phyloP scores from a whole-genome alignment of 2,113 vertebrate species.

The Epinephelus fuscoguttatus region DNA sequence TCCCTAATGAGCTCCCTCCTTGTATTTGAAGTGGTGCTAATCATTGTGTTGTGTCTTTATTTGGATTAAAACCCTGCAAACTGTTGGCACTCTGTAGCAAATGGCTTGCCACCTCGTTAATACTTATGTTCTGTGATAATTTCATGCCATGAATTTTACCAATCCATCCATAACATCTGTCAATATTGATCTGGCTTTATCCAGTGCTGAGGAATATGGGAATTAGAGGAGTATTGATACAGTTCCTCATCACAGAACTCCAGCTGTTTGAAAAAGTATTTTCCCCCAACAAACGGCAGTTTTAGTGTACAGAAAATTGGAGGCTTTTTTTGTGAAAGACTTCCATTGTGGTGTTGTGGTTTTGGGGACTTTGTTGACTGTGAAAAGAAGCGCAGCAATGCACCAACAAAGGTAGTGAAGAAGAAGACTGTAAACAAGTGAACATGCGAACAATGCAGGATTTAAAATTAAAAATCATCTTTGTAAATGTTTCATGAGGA shows the following conservation, averaged over 20 bases:
- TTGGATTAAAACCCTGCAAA: conserved; percentile 3
- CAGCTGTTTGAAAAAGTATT: conserved; percentile 15
- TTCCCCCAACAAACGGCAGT: neutral
- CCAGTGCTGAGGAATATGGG: neutral
- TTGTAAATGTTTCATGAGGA: neutral
- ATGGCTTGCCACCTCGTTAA: neutral
- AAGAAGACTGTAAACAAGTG: neutral
- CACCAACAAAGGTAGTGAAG: neutral
- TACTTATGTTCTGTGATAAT: neutral
- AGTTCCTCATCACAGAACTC: neutral
- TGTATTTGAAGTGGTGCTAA: neutral
- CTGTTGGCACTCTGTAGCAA: neutral
- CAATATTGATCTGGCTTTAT: neutral
- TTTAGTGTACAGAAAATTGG: neutral
- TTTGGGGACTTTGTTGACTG: neutral
- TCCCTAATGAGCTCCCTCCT: neutral
- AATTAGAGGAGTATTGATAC: too few species aligned
- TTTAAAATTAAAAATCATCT: neutral
- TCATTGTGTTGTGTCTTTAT: conserved; percentile 9
- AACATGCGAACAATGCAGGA: neutral
- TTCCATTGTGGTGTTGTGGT: neutral
- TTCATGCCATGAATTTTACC: neutral
- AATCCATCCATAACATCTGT: neutral
- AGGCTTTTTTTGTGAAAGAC: neutral
- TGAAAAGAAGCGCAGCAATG: too few species aligned